Evolutionary conservation across 2,888 invertebrate genomes (phyloP).

Genomic region (Drosophila merina): DNA sequence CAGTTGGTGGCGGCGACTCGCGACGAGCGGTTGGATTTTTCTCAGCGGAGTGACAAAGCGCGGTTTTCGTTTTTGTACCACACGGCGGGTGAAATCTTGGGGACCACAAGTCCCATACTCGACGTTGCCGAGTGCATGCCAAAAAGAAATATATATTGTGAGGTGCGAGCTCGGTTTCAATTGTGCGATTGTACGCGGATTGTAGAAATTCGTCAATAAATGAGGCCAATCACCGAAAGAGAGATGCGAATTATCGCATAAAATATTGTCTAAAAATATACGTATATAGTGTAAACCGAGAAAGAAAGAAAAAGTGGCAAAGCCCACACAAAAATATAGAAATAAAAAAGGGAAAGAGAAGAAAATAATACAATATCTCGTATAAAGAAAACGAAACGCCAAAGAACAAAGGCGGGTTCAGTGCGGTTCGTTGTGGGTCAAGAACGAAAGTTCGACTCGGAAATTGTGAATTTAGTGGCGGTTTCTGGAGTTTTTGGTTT

Average conservation of each 20-base stretch:
- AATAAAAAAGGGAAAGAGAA: conserved; percentile 5
- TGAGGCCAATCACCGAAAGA: conserved; percentile 35
- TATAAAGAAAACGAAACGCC: conserved; percentile 20
- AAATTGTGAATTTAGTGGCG: conserved; percentile 2
- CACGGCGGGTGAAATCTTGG: conserved; percentile 70
- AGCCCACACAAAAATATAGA: conserved; percentile 13
- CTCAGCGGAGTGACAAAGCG: conserved; percentile 15
- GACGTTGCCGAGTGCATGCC: conserved; percentile 48
- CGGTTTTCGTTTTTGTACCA: conserved; percentile 15
- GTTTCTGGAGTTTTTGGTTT: background rate
- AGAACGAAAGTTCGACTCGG: conserved; percentile 36
- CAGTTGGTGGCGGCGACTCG: conserved; percentile 58
- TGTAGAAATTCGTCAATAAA: conserved; percentile 46
- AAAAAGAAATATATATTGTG: conserved; percentile 48
- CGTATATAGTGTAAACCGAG: conserved; percentile 27
- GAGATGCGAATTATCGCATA: conserved; percentile 71
- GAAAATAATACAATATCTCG: background rate
- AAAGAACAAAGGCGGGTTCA: conserved; percentile 33
- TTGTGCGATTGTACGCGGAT: conserved; percentile 31
- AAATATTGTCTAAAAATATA: conserved; percentile 53
- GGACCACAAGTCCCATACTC: conserved; percentile 23
- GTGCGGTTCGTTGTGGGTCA: conserved; percentile 36
- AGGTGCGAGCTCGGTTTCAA: conserved; percentile 28
- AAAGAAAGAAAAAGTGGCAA: conserved; percentile 68
- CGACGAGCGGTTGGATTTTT: conserved; percentile 53